Evolutionary conservation across 2,797 vertebrate genomes (phyloP).

Genomic region (Pipistrellus kuhlii): DNA sequence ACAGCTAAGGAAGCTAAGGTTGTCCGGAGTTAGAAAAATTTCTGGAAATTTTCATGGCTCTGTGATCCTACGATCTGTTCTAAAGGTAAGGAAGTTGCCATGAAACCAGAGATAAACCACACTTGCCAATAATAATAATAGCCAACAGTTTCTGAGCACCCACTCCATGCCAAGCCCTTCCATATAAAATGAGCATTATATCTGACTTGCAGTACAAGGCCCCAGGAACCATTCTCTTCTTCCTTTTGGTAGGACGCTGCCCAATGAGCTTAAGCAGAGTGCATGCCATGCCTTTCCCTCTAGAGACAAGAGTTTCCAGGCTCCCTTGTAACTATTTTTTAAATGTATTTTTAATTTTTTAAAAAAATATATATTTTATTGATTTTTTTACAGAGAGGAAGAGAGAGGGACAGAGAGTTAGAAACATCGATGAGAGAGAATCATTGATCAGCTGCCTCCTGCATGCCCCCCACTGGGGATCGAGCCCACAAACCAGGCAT

Average conservation of each 20-base stretch:
- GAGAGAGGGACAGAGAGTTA: too few relatives aligned
- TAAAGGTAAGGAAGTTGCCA: slow-evolving; percentile 17
- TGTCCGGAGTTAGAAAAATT: neutral
- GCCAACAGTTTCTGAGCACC: neutral
- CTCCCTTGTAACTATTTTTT: neutral
- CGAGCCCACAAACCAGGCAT: too few relatives aligned
- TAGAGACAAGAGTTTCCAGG: neutral
- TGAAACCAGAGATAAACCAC: slow-evolving; percentile 3
- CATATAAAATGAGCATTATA: neutral
- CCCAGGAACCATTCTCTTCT: neutral
- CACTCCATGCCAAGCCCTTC: neutral
- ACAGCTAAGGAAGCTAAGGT: neutral
- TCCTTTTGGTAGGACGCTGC: neutral
- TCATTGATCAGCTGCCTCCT: too few relatives aligned
- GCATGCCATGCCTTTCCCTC: neutral
- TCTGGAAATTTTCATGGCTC: neutral
- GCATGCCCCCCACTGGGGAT: too few relatives aligned
- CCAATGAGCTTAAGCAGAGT: neutral
- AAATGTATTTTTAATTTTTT: too few relatives aligned
- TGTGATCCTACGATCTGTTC: neutral
- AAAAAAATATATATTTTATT: too few relatives aligned
- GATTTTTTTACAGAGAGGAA: too few relatives aligned
- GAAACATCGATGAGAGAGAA: too few relatives aligned
- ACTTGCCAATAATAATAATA: neutral
- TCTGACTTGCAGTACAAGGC: neutral